Conservation (phyloP, 2,113 vertebrate genomes). For the Stegostoma tigrinum region DNA sequence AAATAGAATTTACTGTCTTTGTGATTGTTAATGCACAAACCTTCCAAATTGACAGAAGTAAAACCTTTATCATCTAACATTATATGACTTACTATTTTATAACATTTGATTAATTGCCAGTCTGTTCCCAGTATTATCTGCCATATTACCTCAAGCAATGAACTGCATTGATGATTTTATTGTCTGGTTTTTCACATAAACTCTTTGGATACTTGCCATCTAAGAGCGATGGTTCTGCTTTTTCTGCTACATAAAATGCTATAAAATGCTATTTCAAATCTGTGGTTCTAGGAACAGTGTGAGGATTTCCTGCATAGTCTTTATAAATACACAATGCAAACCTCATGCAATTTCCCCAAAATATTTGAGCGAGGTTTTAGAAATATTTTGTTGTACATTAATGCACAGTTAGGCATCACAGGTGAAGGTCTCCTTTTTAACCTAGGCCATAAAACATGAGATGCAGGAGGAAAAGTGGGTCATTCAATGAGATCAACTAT, state of each 20-base stretch:
- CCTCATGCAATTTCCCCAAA: no score
- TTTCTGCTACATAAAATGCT: neutral
- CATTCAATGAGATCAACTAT: no score
- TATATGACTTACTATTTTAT: neutral
- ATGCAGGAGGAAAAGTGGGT: no score
- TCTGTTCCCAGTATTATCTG: neutral
- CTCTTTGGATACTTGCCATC: neutral
- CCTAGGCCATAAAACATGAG: no score
- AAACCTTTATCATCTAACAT: neutral
- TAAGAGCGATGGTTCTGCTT: neutral
- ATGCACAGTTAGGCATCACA: no score
- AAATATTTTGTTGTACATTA: no score
- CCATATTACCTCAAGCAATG: neutral
- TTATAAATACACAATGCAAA: neutral
- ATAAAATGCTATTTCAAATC: neutral
- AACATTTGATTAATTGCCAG: constrained; percentile 22
- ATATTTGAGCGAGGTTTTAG: no score
- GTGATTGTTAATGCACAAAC: neutral
- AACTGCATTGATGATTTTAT: constrained; percentile 17
- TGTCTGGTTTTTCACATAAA: neutral
- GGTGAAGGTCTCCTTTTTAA: no score
- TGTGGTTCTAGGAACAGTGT: neutral
- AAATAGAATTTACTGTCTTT: neutral
- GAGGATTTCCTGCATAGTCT: neutral
- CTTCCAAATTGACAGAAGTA: neutral